Conservation (phyloP, 1,140 invertebrate genomes). For the Drosophila seguyi region DNA sequence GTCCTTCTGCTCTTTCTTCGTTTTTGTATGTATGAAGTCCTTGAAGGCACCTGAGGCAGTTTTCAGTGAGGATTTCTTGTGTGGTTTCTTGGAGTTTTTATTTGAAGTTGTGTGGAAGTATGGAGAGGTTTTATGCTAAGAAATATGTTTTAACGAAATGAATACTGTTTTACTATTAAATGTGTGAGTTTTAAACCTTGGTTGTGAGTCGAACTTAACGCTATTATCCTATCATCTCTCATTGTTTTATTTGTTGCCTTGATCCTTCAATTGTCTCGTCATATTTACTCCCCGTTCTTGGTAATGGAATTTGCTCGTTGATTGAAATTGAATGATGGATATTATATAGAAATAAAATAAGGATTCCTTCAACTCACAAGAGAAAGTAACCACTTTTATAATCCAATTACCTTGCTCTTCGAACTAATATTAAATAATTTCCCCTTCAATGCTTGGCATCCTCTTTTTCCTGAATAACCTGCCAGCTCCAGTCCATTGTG, state of each 20-base stretch:
- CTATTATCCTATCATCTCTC: neutral
- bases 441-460: neutral
- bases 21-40: slow-evolving; percentile 15
- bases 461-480: slow-evolving; percentile 1
- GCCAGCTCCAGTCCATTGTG: slow-evolving; percentile 4
- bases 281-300: neutral
- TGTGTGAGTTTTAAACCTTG: neutral
- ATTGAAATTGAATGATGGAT: too few relatives aligned
- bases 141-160: neutral
- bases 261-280: neutral
- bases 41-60: neutral
- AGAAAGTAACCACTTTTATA: neutral
- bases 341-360: too few relatives aligned
- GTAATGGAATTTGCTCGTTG: too few relatives aligned
- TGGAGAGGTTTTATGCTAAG: neutral
- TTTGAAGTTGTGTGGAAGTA: too few relatives aligned
- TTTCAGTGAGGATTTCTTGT: neutral
- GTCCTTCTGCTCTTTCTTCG: neutral
- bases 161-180: neutral
- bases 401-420: neutral
- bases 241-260: neutral
- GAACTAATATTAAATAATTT: neutral
- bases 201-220: neutral
- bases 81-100: slow-evolving; percentile 1
- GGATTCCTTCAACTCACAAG: too few relatives aligned